Percentiles rank a stretch among this genome's conserved stretches.
Evolutionary conservation across 2,888 invertebrate species (phyloP).

Genomic region (Sicus ferrugineus): DNA sequence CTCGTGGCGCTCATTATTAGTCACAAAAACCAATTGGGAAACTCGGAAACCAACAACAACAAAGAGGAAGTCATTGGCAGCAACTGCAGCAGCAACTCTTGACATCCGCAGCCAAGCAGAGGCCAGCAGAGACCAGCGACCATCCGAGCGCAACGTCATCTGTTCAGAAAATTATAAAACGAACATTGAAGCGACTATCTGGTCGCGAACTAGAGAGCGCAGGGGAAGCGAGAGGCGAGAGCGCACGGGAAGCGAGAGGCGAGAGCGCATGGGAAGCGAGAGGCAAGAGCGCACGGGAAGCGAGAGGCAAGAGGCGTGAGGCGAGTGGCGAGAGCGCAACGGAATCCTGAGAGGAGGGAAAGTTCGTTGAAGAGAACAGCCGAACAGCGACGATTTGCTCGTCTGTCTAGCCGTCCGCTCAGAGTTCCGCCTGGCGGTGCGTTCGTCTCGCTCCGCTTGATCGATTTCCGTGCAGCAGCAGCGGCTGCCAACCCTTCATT

Average conservation of each 20-base stretch:
- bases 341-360: background rate
- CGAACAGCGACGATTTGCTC: slow-evolving; percentile 3
- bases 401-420: background rate
- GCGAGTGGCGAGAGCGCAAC: background rate
- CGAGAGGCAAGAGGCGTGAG: background rate
- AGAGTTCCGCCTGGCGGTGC: too few species aligned
- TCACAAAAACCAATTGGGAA: background rate
- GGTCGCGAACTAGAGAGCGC: background rate
- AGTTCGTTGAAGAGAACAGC: too few species aligned
- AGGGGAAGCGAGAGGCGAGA: background rate
- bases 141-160: background rate
- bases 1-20: background rate
- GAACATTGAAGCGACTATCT: background rate
- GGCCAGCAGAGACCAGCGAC: background rate
- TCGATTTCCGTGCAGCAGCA: background rate
- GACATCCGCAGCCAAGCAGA: background rate
- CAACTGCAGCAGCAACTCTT: background rate
- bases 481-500: slow-evolving; percentile 7
- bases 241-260: background rate
- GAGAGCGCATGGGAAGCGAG: background rate
- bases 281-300: background rate
- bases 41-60: background rate
- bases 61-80: background rate
- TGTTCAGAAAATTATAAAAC: background rate
- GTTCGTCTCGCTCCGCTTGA: too few species aligned